These are phyloP conservation scores for Silurus meridionalis DNA, from an alignment of 2,113 vertebrate genomes.

Conservation along the genomic window DNA sequence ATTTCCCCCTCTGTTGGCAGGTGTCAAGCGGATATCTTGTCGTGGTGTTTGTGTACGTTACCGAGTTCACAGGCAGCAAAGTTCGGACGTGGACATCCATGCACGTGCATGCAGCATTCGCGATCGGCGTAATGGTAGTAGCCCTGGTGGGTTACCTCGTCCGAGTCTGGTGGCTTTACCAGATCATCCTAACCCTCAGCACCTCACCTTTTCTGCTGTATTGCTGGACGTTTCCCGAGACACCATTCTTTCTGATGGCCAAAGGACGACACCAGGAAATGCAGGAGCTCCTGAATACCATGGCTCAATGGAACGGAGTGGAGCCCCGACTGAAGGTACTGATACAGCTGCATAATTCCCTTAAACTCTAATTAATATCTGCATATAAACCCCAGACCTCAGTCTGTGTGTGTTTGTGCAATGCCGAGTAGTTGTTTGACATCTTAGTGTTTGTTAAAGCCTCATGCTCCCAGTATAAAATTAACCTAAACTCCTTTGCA, in stretches of 20 bases:
- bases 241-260: constrained; percentile 89
- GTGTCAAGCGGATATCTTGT: constrained; percentile 90
- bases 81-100: constrained; percentile 92
- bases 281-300: constrained; percentile 78
- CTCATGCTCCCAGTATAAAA: no score
- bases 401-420: no score
- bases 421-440: no score
- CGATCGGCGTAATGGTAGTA: constrained; percentile 86
- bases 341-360: not conserved
- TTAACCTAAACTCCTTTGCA: no score
- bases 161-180: constrained; percentile 90
- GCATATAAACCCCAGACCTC: no score
- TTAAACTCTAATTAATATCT: no score
- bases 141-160: constrained; percentile 85
- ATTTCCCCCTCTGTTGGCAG: constrained; percentile 63
- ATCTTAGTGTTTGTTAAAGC: no score
- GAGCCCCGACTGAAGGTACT: constrained; percentile 70
- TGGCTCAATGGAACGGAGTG: constrained; percentile 81
- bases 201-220: constrained; percentile 87
- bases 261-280: constrained; percentile 78
- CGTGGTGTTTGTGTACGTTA: constrained; percentile 94
- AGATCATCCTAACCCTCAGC: constrained; percentile 82
- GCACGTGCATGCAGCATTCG: constrained; percentile 91
- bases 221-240: constrained; percentile 94
- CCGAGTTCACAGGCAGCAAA: constrained; percentile 87